A percentile compares a stretch with the other conserved stretches of the same genome.
Conservation (phyloP, 2,888 invertebrate species). For the Pollenia amentaria region DNA sequence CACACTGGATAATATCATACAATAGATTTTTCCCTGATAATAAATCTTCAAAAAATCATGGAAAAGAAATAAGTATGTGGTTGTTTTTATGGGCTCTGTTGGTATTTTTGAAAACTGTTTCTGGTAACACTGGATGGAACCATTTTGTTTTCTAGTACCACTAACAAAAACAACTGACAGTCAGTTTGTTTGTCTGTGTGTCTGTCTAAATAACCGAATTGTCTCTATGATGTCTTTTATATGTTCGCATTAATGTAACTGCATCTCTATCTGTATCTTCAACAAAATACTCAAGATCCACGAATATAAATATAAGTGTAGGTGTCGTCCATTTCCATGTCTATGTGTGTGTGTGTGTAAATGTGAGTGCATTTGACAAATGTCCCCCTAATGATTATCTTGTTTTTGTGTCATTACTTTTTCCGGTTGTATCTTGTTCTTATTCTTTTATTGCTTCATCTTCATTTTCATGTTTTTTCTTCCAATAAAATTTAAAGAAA, state of each 20-base stretch:
- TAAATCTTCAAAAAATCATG: too few species aligned
- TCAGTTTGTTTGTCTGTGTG: not conserved
- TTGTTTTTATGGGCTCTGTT: too few species aligned
- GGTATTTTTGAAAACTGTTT: too few species aligned
- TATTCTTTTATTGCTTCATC: conserved; percentile 16
- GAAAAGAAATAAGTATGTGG: too few species aligned
- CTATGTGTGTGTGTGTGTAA: conserved; percentile 1
- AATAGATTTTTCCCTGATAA: too few species aligned
- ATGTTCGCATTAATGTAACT: conserved; percentile 68
- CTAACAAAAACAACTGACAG: too few species aligned
- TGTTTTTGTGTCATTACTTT: conserved; percentile 67
- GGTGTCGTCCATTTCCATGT: not conserved
- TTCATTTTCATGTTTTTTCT: conserved; percentile 11
- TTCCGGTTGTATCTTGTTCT: conserved; percentile 62
- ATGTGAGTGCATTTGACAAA: conserved; percentile 70
- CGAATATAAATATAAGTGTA: not conserved
- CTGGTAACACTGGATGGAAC: too few species aligned
- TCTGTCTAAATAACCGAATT: not conserved
- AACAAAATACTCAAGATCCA: conserved; percentile 18
- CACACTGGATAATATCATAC: too few species aligned
- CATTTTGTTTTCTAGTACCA: too few species aligned
- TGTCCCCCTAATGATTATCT: conserved; percentile 70
- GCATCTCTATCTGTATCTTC: conserved; percentile 62
- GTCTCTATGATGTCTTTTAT: conserved; percentile 49
- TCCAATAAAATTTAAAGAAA: conserved; percentile 13